Evolutionary conservation across 2,888 invertebrate genomes (phyloP).

Genomic region (Antheraea yamamai): DNA sequence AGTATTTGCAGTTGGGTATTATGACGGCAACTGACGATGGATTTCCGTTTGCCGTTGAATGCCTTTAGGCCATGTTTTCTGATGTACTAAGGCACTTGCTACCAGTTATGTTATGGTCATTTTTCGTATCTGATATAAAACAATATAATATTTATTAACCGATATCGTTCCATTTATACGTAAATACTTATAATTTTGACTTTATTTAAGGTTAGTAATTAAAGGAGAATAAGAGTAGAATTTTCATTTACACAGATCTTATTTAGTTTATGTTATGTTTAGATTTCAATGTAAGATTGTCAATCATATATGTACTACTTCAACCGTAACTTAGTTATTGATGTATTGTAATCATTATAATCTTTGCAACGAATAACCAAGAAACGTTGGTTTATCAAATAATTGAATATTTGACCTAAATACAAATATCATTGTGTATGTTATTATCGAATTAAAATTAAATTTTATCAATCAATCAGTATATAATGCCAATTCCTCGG

Average conservation of each 20-base stretch:
- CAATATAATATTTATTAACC: not conserved
- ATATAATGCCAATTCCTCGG: not conserved
- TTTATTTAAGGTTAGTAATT: no score
- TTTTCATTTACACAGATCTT: not conserved
- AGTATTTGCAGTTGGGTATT: no score
- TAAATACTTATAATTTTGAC: no score
- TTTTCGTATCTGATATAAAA: not conserved
- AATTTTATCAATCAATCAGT: slow-evolving; percentile 9
- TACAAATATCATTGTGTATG: not conserved
- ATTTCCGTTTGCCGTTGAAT: not conserved
- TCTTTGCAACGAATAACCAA: not conserved
- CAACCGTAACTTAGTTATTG: not conserved
- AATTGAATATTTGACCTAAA: not conserved
- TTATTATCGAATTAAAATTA: slow-evolving; percentile 2
- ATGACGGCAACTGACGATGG: no score
- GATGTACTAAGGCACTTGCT: not conserved
- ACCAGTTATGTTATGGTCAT: not conserved
- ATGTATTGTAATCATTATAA: not conserved
- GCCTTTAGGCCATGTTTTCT: not conserved
- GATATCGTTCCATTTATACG: not conserved
- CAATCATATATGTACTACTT: not conserved
- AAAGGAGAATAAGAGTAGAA: not conserved
- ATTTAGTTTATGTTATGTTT: not conserved
- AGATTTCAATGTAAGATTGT: not conserved
- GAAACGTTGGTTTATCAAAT: not conserved